Evolutionary conservation across 2,888 invertebrate genomes (phyloP).

Genomic region (Machimus rusticus): DNA sequence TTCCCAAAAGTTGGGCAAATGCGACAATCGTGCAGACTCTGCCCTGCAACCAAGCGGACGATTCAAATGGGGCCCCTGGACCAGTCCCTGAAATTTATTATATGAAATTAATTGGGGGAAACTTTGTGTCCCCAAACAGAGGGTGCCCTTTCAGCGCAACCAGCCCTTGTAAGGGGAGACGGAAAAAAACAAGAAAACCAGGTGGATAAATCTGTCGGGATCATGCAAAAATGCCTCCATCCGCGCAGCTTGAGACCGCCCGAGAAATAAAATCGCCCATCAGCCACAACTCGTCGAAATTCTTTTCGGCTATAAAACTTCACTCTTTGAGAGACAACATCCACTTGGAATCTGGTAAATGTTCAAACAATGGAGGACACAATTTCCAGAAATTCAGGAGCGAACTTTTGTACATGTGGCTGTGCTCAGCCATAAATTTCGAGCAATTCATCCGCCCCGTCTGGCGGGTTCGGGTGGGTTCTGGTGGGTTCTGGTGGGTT

Average conservation of each 20-base stretch:
- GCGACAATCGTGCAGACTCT: neutral
- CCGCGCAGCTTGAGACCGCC: neutral
- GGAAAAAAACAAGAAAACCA: neutral
- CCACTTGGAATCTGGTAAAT: slow-evolving; percentile 46
- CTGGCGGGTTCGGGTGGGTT: slow-evolving; percentile 26
- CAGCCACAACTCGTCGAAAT: slow-evolving; percentile 19
- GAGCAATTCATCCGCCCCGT: slow-evolving; percentile 46
- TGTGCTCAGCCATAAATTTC: slow-evolving; percentile 45
- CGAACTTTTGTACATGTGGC: slow-evolving; percentile 39
- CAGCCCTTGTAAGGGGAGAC: neutral
- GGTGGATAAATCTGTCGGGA: neutral
- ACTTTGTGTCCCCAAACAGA: neutral
- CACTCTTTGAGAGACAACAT: slow-evolving; percentile 31
- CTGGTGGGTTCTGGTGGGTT: neutral
- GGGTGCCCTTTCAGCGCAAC: neutral
- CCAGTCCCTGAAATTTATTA: neutral
- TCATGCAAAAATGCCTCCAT: neutral
- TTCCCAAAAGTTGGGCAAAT: neutral
- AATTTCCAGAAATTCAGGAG: slow-evolving; percentile 43
- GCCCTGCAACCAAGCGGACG: neutral
- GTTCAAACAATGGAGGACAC: slow-evolving; percentile 48
- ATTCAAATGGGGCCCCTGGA: neutral
- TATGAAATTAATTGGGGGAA: neutral
- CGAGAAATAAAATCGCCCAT: slow-evolving; percentile 27
- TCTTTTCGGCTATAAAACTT: slow-evolving; percentile 39